Conservation (phyloP, 1,140 invertebrate genomes). For the Drosophila orena region DNA sequence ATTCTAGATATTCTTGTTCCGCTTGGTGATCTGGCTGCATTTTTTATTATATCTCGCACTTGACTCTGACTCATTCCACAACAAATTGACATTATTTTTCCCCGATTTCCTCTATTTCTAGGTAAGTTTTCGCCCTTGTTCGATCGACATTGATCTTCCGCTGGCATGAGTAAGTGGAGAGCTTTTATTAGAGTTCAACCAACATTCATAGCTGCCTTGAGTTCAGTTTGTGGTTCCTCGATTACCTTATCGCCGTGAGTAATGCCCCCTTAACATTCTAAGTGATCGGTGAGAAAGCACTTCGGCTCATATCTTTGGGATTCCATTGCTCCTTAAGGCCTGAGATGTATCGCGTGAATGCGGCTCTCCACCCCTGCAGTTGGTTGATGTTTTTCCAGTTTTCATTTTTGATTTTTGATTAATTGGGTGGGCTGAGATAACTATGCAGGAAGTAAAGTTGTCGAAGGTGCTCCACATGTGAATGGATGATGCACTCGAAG, state of each 20-base stretch:
- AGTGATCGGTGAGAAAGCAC: slow-evolving; percentile 43
- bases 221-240: slow-evolving; percentile 22
- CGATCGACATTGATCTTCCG: slow-evolving; percentile 31
- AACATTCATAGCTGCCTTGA: slow-evolving; percentile 2
- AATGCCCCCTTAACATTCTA: slow-evolving; percentile 29
- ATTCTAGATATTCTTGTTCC: slow-evolving; percentile 20
- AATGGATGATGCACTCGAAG: slow-evolving; percentile 14
- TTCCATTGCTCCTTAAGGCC: slow-evolving; percentile 3
- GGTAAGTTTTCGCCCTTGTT: slow-evolving; percentile 50
- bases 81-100: slow-evolving; percentile 45
- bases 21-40: slow-evolving; percentile 48
- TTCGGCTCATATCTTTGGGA: slow-evolving; percentile 44
- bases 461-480: slow-evolving; percentile 16
- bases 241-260: slow-evolving; percentile 62
- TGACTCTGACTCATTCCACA: slow-evolving; percentile 47
- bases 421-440: slow-evolving; percentile 55
- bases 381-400: slow-evolving; percentile 36
- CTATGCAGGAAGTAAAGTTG: slow-evolving; percentile 69
- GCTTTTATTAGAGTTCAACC: slow-evolving; percentile 31
- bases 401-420: slow-evolving; percentile 68
- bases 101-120: slow-evolving; percentile 54
- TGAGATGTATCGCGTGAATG: slow-evolving; percentile 61
- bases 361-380: slow-evolving; percentile 31
- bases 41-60: slow-evolving; percentile 21
- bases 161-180: slow-evolving; percentile 52